phyloP scores from a whole-genome alignment of 2,888 invertebrate species.

The Alcis repandata region DNA sequence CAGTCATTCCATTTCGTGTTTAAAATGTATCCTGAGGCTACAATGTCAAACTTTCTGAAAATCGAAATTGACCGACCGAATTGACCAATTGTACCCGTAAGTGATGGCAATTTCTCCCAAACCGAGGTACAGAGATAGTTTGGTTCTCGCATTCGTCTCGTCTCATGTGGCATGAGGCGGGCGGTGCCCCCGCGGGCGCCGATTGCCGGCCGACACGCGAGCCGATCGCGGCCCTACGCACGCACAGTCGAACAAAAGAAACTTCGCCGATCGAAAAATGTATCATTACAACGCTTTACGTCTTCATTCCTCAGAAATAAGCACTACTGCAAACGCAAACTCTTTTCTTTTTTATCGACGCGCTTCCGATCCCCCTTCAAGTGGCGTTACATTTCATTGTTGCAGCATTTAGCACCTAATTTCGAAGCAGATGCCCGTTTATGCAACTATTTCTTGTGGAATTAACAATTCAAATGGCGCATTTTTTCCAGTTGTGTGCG shows the following conservation, averaged over 20 bases:
- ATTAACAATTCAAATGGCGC: slow-evolving; percentile 84
- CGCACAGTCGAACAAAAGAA: slow-evolving; percentile 78
- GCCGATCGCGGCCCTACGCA: slow-evolving; percentile 77
- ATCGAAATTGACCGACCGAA: neutral
- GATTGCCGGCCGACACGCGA: slow-evolving; percentile 83
- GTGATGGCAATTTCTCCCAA: slow-evolving; percentile 20
- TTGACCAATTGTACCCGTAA: slow-evolving; percentile 18
- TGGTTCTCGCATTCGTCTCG: slow-evolving; percentile 47
- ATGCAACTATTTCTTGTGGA: slow-evolving; percentile 81
- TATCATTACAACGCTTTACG: slow-evolving; percentile 62
- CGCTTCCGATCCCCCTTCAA: slow-evolving; percentile 20
- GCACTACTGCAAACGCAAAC: slow-evolving; percentile 43
- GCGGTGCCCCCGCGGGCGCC: slow-evolving; percentile 66
- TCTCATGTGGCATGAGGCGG: slow-evolving; percentile 75
- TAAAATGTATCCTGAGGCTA: neutral
- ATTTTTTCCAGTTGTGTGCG: slow-evolving; percentile 76
- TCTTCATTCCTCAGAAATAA: slow-evolving; percentile 55
- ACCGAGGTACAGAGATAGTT: slow-evolving; percentile 12
- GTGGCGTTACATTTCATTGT: slow-evolving; percentile 65
- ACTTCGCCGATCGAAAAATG: slow-evolving; percentile 70
- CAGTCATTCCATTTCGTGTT: neutral
- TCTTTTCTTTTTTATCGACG: slow-evolving; percentile 31
- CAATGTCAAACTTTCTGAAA: slow-evolving; percentile 19
- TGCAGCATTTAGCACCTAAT: slow-evolving; percentile 75
- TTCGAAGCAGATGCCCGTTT: slow-evolving; percentile 71